Base-by-base conservation (phyloP, 2,113 vertebrate genomes). In the Austrofundulus limnaeus region DNA sequence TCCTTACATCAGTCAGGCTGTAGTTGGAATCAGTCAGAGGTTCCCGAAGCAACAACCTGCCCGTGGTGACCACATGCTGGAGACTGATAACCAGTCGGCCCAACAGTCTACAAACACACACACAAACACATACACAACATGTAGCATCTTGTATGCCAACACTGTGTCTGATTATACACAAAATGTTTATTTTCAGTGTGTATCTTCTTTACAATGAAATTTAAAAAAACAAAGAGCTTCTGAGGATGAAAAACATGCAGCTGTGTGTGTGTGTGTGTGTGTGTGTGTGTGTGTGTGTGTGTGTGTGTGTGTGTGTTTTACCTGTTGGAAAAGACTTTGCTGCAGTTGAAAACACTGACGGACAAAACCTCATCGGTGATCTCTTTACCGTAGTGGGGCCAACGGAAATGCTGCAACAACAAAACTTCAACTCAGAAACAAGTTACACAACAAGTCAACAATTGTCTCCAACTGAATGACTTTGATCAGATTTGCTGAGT, bases 251-350 rank as follows among this genome's bases (percentile, higher is more conserved):
- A 1, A 20, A 11, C 13, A 19, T 14, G 19, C 16, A 14, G 9
- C 2, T 11, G 1, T 8, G 17, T 14, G 11, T 28, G 13, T 14
- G 24, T 31, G 34, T 19, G 37, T 1, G 15, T 43, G 13, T 20
- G 1, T 11, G 16, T 53, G 10, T 41, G 38, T 56, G 23, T 24
- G 31, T 41, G 28, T 55, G 14, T 41, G 16, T 46, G 4, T 21
- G n/a, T 53, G 28, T 24, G 9, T 24, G 19, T 12, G n/a, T 16
- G 31, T 19, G 15, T 50, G 11, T 75, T 85, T 68, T 61, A 97
- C 95, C 95, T 95, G 89, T 94, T 91, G 70, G 92, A 94, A 92
- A 98, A 98, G 46, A 98, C 84, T 62, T 85, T 94, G 80, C 95
- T 97, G 86, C 92, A 93, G 90, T 95, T 98, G 87, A 94, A 95